These are phyloP conservation scores for Microchirus variegatus DNA, from an alignment of 2,797 vertebrate genomes.

Conservation along the genomic window DNA sequence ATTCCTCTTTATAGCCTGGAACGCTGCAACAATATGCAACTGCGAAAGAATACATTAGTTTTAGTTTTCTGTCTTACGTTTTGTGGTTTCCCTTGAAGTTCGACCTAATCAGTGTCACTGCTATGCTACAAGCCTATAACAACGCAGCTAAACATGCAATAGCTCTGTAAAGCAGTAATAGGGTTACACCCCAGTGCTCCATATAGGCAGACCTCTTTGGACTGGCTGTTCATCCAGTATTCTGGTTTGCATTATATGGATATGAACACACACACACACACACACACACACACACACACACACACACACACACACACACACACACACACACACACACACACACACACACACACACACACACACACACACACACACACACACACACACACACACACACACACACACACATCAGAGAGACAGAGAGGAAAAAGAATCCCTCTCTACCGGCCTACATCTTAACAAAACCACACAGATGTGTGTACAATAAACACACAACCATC, in stretches of 20 bases:
- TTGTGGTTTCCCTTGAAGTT: slow-evolving; percentile 47
- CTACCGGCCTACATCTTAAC: background rate
- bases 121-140: slow-evolving; percentile 67
- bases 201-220: slow-evolving; percentile 37
- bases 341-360: background rate
- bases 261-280: background rate
- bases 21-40: too few relatives aligned
- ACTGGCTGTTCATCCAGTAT: slow-evolving; percentile 13
- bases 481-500: slow-evolving; percentile 10
- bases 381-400: background rate
- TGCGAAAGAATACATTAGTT: too few relatives aligned
- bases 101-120: slow-evolving; percentile 58
- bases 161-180: slow-evolving; percentile 74
- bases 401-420: background rate
- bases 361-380: background rate
- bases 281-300: background rate
- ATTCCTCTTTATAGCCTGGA: background rate
- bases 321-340: background rate
- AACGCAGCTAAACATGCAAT: slow-evolving; percentile 58
- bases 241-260: slow-evolving; percentile 32
- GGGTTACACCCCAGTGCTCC: slow-evolving; percentile 68
- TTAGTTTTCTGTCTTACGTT: background rate
- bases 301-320: background rate
- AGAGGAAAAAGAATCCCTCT: background rate
- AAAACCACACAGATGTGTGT: slow-evolving; percentile 7